phyloP scores from a whole-genome alignment of 2,113 vertebrate genomes.

The Aptenodytes patagonicus region DNA sequence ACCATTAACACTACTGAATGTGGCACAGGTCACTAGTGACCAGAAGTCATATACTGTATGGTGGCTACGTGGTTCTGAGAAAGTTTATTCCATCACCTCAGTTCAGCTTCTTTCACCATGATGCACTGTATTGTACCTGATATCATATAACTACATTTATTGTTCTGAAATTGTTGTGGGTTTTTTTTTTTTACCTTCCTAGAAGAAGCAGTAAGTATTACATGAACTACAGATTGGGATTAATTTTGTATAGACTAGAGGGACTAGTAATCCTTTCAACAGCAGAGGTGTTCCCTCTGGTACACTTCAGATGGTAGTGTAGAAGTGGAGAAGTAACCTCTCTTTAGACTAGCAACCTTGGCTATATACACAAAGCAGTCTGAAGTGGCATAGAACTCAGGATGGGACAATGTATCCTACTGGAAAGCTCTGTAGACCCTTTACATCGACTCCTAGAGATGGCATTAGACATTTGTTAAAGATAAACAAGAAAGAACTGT shows the following conservation, averaged over 20 bases:
- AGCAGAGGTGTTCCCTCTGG: neutral
- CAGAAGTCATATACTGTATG: rapidly evolving
- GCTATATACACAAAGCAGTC: neutral
- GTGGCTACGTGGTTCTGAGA: neutral
- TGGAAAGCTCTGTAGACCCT: neutral
- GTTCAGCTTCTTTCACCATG: neutral
- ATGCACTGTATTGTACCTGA: neutral
- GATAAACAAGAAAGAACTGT: neutral
- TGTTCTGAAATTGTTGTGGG: neutral
- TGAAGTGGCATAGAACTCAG: neutral
- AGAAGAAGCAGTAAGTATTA: neutral
- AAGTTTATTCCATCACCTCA: neutral
- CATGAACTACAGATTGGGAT: neutral
- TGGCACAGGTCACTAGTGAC: neutral
- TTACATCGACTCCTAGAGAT: neutral
- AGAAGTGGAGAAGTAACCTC: neutral
- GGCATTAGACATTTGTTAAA: neutral
- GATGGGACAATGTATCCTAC: neutral
- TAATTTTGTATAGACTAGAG: neutral
- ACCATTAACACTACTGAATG: neutral
- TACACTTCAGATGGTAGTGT: neutral
- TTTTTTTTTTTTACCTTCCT: neutral
- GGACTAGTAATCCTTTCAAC: neutral
- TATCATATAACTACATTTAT: neutral
- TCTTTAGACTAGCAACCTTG: neutral